These are phyloP conservation scores for Cervus canadensis DNA, from an alignment of 2,113 vertebrate genomes.

Conservation along the genomic window DNA sequence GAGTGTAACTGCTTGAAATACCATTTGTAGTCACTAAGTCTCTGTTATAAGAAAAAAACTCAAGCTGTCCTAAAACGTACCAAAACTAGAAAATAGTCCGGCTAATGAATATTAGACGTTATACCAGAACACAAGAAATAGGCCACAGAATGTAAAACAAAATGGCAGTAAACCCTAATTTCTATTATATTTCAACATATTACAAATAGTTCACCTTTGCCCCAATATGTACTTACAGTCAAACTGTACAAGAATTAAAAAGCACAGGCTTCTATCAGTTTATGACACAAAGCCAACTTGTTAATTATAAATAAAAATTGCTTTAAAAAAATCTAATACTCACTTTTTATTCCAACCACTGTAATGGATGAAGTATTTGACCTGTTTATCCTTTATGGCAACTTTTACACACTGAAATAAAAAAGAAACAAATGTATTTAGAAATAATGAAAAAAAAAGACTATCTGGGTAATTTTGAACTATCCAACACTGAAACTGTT, in stretches of 20 bases:
- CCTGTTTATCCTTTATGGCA: slow-evolving; percentile 99
- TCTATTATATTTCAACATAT: not conserved
- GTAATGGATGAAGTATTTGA: slow-evolving; percentile 99
- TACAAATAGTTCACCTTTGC: not conserved
- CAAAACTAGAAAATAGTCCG: not conserved
- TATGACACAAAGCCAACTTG: not conserved
- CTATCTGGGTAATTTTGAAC: not conserved
- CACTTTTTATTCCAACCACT: slow-evolving; percentile 99
- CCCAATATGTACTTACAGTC: not conserved
- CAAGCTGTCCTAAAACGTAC: not conserved
- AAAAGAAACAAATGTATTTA: slow-evolving; percentile 55
- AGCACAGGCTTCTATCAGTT: rapidly evolving
- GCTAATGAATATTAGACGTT: not conserved
- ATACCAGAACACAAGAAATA: not conserved
- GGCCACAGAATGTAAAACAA: not conserved
- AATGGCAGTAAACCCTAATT: not conserved
- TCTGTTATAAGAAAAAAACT: not conserved
- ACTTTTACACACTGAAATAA: slow-evolving; percentile 95
- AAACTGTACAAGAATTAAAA: not conserved
- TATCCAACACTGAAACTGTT: not conserved
- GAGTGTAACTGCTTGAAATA: not conserved
- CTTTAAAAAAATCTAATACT: slow-evolving; percentile 77
- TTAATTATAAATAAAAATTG: not conserved
- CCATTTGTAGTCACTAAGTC: not conserved
- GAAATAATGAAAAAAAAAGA: not conserved